Evolutionary conservation across 1,140 invertebrate genomes (phyloP).

Genomic region (Drosophila funebris): DNA sequence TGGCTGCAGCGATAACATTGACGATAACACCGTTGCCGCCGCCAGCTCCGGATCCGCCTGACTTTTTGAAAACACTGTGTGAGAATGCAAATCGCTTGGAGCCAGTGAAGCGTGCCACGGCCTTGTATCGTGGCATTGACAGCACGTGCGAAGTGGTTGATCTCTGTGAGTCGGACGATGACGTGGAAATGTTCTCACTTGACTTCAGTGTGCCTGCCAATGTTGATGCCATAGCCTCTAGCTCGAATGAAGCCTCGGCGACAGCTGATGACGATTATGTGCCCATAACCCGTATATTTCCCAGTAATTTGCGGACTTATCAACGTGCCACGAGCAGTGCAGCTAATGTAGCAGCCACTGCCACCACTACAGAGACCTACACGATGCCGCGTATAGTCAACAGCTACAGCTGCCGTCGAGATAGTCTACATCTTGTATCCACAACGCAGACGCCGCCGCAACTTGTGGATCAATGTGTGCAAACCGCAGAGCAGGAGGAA

Average conservation of each 20-base stretch:
- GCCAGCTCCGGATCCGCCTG: constrained; percentile 46
- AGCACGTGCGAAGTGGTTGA: constrained; percentile 57
- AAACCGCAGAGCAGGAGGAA: constrained; percentile 37
- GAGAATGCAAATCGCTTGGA: constrained; percentile 59
- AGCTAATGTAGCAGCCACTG: background rate
- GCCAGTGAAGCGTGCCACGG: constrained; percentile 59
- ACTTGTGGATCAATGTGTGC: constrained; percentile 61
- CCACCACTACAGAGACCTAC: constrained; percentile 34
- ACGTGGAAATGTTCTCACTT: constrained; percentile 67
- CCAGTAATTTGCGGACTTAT: constrained; percentile 65
- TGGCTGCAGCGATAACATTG: constrained; percentile 21
- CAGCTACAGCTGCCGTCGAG: constrained; percentile 62
- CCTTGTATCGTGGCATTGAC: constrained; percentile 65
- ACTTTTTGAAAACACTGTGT: constrained; percentile 55
- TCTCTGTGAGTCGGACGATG: constrained; percentile 63
- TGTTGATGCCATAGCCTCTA: constrained; percentile 56
- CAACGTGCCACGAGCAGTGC: constrained; percentile 44
- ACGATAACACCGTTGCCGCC: constrained; percentile 19
- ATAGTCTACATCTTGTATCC: constrained; percentile 62
- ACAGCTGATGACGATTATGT: constrained; percentile 54
- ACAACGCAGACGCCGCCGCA: constrained; percentile 50
- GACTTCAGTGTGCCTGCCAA: constrained; percentile 68
- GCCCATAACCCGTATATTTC: constrained; percentile 63
- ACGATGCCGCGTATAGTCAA: constrained; percentile 67
- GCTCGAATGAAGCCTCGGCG: constrained; percentile 35